phyloP scores from a whole-genome alignment of 2,888 invertebrate genomes.

The Saturnia pavonia region DNA sequence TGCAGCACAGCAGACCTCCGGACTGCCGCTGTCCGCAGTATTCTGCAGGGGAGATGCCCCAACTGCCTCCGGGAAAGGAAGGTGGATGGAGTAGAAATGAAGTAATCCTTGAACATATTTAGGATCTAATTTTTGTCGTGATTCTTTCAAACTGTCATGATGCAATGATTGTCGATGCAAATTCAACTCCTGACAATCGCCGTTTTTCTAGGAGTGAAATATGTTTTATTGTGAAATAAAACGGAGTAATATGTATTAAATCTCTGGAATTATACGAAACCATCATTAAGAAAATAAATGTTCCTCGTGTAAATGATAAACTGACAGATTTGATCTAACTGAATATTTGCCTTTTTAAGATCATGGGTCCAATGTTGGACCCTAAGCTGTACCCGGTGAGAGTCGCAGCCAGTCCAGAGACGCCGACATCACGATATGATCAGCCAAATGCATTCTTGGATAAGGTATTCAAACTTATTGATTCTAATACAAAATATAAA shows the following conservation, averaged over 20 bases:
- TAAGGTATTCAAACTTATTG: slow-evolving; percentile 64
- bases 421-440: slow-evolving; percentile 75
- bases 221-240: no score
- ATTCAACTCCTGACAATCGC: no score
- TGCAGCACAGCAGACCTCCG: slow-evolving; percentile 64
- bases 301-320: background rate
- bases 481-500: background rate
- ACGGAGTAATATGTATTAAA: no score
- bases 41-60: slow-evolving; percentile 57
- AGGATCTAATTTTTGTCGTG: background rate
- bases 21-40: slow-evolving; percentile 73
- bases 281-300: background rate
- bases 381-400: slow-evolving; percentile 83
- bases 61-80: slow-evolving; percentile 63
- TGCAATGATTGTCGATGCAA: background rate
- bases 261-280: no score
- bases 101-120: slow-evolving; percentile 37
- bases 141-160: background rate
- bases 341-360: slow-evolving; percentile 48
- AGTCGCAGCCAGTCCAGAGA: slow-evolving; percentile 80
- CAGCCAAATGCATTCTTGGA: slow-evolving; percentile 83
- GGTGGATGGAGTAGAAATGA: slow-evolving; percentile 73
- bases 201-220: background rate
- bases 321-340: background rate
- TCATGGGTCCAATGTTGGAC: slow-evolving; percentile 83